These are phyloP conservation scores for Oryzias woworae DNA, from an alignment of 2,113 vertebrate genomes.

Conservation along the genomic window DNA sequence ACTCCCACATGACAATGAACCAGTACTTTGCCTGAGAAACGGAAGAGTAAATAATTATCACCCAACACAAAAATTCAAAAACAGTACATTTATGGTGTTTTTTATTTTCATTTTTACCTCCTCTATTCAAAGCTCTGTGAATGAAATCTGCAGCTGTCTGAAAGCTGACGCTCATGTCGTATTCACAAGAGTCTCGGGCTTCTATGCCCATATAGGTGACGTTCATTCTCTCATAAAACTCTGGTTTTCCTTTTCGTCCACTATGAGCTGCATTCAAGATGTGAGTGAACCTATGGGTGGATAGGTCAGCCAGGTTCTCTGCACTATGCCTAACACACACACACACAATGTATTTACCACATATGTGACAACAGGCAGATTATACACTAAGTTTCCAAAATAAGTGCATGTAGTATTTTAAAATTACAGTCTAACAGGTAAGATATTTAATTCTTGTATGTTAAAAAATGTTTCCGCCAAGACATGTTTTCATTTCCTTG, in stretches of 20 bases:
- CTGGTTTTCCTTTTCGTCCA: constrained; percentile 78
- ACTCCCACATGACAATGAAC: constrained; percentile 82
- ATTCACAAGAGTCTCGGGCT: constrained; percentile 83
- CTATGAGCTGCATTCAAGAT: constrained; percentile 89
- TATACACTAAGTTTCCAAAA: not conserved
- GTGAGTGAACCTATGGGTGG: constrained; percentile 80
- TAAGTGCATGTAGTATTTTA: not conserved
- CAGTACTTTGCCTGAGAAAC: constrained; percentile 74
- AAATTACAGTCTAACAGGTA: not conserved
- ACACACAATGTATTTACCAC: constrained; percentile 16
- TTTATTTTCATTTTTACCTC: constrained; percentile 50
- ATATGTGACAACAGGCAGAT: not conserved
- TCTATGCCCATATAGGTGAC: constrained; percentile 89
- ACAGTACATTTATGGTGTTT: not conserved
- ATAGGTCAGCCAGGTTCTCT: constrained; percentile 81
- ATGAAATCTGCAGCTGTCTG: constrained; percentile 87
- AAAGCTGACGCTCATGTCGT: constrained; percentile 93
- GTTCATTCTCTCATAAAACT: constrained; percentile 80
- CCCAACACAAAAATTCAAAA: not conserved
- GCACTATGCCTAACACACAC: constrained; percentile 81
- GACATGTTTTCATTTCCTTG: constrained; percentile 1
- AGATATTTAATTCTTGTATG: constrained; percentile 2
- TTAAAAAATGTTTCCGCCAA: not conserved
- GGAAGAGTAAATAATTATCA: not conserved
- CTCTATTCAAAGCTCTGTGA: constrained; percentile 80